These are phyloP conservation scores for Cephus pygmeus DNA, from an alignment of 2,888 invertebrate genomes.

Conservation along the genomic window DNA sequence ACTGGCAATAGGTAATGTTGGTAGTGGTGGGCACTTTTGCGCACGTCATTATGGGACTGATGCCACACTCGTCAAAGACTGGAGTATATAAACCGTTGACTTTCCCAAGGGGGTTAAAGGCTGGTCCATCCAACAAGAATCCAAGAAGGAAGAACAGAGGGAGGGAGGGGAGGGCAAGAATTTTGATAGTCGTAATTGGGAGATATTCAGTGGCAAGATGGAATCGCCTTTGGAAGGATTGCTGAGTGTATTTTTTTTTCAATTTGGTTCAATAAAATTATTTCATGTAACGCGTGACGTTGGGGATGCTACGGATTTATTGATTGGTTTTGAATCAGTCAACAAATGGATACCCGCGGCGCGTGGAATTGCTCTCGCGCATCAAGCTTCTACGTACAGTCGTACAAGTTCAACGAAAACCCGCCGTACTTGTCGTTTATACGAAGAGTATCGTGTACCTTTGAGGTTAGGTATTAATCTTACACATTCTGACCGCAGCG, in stretches of 20 bases:
- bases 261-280: background rate
- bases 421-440: background rate
- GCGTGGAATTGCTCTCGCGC: background rate
- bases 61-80: background rate
- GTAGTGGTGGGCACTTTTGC: background rate
- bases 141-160: background rate
- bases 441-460: background rate
- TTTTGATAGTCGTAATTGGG: background rate
- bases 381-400: background rate
- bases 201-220: background rate
- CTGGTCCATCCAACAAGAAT: background rate
- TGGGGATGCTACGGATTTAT: background rate
- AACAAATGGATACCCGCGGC: background rate
- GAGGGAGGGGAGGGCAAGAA: background rate
- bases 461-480: background rate
- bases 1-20: background rate
- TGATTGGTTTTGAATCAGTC: background rate
- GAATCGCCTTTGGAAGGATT: background rate
- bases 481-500: background rate
- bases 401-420: background rate
- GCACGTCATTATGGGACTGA: conserved; percentile 5
- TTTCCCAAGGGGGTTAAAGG: background rate
- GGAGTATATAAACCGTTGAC: background rate
- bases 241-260: background rate
- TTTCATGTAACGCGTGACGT: background rate